Conservation (phyloP, 2,797 vertebrate genomes). For the Gadopsis bispinosus region DNA sequence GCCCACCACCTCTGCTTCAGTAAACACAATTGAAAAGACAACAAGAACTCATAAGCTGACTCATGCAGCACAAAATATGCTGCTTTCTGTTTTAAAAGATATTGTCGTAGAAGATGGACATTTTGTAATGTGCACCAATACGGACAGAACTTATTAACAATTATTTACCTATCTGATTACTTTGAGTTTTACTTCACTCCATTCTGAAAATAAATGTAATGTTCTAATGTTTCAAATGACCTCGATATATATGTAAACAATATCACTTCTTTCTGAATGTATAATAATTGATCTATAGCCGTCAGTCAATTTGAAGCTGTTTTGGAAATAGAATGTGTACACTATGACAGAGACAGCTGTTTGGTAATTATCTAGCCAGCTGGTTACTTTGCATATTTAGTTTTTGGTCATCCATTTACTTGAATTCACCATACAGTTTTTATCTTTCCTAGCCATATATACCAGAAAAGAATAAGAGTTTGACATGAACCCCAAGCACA, state of each 20-base stretch:
- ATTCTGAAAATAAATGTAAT: background rate
- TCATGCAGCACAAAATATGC: background rate
- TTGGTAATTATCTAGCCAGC: background rate
- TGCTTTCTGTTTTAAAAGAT: conserved; percentile 10
- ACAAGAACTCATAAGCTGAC: background rate
- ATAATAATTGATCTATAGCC: background rate
- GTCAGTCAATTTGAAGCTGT: background rate
- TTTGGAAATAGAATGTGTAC: background rate
- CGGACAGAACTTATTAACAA: background rate
- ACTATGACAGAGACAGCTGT: background rate
- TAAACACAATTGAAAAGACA: conserved; percentile 32
- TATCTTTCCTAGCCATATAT: background rate
- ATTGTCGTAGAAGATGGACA: background rate
- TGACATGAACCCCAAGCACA: conserved; percentile 16
- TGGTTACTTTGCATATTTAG: background rate
- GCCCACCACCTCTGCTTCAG: conserved; percentile 84
- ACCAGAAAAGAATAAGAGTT: background rate
- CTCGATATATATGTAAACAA: background rate
- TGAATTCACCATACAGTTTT: background rate
- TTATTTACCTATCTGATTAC: background rate
- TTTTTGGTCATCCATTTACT: background rate
- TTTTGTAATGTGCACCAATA: background rate
- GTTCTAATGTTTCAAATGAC: background rate
- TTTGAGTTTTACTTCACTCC: background rate
- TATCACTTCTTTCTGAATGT: background rate